Base-by-base conservation (phyloP, 2,888 invertebrate species). In the Theodoxus fluviatilis region DNA sequence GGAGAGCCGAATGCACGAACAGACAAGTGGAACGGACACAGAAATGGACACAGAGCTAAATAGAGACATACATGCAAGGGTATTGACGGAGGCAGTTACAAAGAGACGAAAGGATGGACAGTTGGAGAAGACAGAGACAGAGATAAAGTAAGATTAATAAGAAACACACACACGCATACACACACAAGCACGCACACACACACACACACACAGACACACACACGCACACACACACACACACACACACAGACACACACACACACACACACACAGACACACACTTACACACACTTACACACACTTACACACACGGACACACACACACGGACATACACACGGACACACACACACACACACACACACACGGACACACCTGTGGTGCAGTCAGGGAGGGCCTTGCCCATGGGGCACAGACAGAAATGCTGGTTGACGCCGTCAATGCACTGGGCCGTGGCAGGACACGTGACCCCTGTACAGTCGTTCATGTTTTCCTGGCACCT, bases 391-490 rank as follows among this genome's bases (percentile, higher is more conserved):
- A 98, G 98, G 31, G 97, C 98, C 81, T 95, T 90, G 84, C 98
- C 97, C 87, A 97, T 95, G 12, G 97, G 96, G 90, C 98, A 98
- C 86, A 96, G 95, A 83, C 98, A 98, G 85, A 95, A 95, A 89
- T 95, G 95, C 80, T 93, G 92, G 78, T 94, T 94, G 57, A 85
- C 71, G 37, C 83, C 81, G 73, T 87, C 87, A 4, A 84, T 75
- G 75, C 88, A 88, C 0, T 68, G 67, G 35, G 76, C 75, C 3
- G 43, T 37, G 3, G 72, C 73, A 4, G 76, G 89, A 82, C 97
- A 97, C 12, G 95, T 95, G 79, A 91, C 90, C 0, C 93, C 92
- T 55, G 91, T 91, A 83, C 97, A 97, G 82, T 96, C 95, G 83
- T 96, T 70, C 2, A 74, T 75, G 43, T 79, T 78, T 0, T 22